Conservation (phyloP, 2,888 invertebrate genomes). For the Deroplatys truncata region DNA sequence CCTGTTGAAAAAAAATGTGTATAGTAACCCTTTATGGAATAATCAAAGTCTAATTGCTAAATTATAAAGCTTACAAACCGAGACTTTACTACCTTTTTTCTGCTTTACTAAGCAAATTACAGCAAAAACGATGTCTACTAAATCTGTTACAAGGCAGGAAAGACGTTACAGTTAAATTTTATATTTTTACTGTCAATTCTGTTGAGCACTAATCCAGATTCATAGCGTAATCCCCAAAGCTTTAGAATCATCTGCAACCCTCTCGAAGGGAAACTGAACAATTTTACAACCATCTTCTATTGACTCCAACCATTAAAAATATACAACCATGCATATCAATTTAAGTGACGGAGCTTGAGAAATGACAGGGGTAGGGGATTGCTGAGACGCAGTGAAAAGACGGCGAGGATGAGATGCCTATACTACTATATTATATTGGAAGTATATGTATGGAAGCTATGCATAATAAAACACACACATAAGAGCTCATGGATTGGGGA, state of each 20-base stretch:
- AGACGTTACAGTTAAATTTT: neutral
- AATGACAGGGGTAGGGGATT: neutral
- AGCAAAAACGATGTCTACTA: too few species aligned
- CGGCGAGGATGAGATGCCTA: neutral
- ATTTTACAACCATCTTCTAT: conserved; percentile 17
- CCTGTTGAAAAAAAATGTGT: too few species aligned
- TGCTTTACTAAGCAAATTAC: too few species aligned
- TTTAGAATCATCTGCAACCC: neutral
- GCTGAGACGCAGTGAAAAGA: neutral
- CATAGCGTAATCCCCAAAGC: neutral
- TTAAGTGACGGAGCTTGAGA: conserved; percentile 15
- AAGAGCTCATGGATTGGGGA: neutral
- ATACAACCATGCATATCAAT: conserved; percentile 29
- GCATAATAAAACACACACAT: conserved; percentile 8
- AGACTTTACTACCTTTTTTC: too few species aligned
- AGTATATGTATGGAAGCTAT: conserved; percentile 13
- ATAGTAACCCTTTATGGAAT: too few species aligned
- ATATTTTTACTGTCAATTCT: neutral
- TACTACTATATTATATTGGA: conserved; percentile 14
- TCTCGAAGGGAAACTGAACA: neutral
- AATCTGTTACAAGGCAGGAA: neutral
- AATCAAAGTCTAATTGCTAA: too few species aligned
- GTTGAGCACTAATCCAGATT: neutral
- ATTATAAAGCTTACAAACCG: too few species aligned
- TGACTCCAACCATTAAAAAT: conserved; percentile 28